These are phyloP conservation scores for Dioctria rufipes DNA, from an alignment of 2,888 invertebrate genomes.

Conservation along the genomic window DNA sequence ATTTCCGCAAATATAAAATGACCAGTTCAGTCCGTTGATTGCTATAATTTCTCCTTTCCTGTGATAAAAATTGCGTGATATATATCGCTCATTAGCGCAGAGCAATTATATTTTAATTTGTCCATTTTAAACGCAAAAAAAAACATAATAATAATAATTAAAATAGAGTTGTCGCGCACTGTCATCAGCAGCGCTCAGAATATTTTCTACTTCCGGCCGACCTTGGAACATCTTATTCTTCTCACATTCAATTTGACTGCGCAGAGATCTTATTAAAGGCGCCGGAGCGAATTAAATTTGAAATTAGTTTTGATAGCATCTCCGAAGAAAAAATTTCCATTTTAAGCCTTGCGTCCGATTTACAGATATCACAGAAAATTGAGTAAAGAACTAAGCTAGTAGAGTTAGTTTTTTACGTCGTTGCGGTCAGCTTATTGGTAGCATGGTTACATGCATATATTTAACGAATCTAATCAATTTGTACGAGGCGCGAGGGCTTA, in stretches of 20 bases:
- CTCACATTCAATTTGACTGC: slow-evolving; percentile 15
- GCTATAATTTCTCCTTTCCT: slow-evolving; percentile 2
- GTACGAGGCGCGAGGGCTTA: neutral
- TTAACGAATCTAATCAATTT: slow-evolving; percentile 21
- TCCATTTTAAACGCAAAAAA: neutral
- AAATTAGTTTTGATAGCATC: slow-evolving; percentile 35
- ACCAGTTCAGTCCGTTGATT: neutral
- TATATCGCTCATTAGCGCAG: neutral
- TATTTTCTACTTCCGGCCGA: slow-evolving; percentile 14
- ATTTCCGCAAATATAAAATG: too few species aligned
- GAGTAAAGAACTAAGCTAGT: slow-evolving; percentile 7
- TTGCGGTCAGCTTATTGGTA: neutral
- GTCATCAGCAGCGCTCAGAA: neutral
- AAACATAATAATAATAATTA: neutral
- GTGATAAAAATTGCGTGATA: neutral
- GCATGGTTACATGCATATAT: neutral
- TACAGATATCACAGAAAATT: slow-evolving; percentile 11
- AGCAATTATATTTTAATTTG: neutral
- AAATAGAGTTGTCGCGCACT: neutral
- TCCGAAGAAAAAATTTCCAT: neutral
- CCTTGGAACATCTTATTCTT: slow-evolving; percentile 18
- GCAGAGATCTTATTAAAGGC: slow-evolving; percentile 22
- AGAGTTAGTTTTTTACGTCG: neutral
- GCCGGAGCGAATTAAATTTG: slow-evolving; percentile 45
- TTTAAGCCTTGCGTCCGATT: neutral